phyloP scores from a whole-genome alignment of 2,888 invertebrate species.

The Perizoma flavofasciatum region DNA sequence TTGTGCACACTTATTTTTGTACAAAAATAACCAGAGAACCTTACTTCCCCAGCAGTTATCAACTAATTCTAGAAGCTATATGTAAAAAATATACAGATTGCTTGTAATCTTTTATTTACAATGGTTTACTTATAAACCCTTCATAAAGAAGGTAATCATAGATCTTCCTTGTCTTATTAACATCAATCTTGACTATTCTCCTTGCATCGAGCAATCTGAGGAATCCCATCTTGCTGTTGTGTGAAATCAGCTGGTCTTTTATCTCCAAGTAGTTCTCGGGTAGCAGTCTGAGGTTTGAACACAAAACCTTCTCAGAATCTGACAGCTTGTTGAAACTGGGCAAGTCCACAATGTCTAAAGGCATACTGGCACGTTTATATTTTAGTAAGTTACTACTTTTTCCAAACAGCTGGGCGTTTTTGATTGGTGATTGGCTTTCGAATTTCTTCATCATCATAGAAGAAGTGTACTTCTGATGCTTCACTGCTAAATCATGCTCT shows the following conservation, averaged over 20 bases:
- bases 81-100: too few relatives aligned
- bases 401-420: constrained; percentile 48
- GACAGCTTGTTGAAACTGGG: constrained; percentile 91
- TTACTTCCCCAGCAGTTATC: too few relatives aligned
- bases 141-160: constrained; percentile 90
- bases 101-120: constrained; percentile 43
- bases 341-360: constrained; percentile 87
- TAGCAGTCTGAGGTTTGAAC: constrained; percentile 88
- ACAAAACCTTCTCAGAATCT: constrained; percentile 89
- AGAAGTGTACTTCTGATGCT: constrained; percentile 70
- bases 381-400: constrained; percentile 52
- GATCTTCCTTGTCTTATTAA: constrained; percentile 95
- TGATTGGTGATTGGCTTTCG: constrained; percentile 63
- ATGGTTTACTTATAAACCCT: constrained; percentile 87
- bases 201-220: constrained; percentile 92
- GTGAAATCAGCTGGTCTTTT: constrained; percentile 88
- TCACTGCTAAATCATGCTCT: constrained; percentile 82
- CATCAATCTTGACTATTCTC: constrained; percentile 94
- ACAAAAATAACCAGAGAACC: too few relatives aligned
- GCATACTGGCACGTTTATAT: constrained; percentile 70
- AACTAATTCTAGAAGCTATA: too few relatives aligned
- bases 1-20: too few relatives aligned
- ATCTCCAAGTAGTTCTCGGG: constrained; percentile 92
- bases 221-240: constrained; percentile 90
- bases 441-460: constrained; percentile 65